A percentile compares a stretch with the other conserved stretches of the same genome.
phyloP scores from a whole-genome alignment of 2,797 vertebrate species.

The Pangasius macronema region DNA sequence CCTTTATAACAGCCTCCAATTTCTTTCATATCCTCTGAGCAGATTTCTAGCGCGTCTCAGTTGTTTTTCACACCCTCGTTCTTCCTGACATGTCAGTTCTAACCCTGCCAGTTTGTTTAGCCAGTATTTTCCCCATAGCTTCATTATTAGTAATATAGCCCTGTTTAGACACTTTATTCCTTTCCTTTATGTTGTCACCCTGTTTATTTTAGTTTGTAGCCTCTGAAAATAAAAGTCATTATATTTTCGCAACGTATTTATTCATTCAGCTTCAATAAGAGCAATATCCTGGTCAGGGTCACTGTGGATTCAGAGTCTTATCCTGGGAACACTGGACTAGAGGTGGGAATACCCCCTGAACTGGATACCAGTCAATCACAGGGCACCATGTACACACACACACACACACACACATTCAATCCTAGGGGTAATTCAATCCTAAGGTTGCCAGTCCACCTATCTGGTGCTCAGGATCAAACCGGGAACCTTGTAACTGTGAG shows the following conservation, averaged over 20 bases:
- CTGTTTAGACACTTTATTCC: not conserved
- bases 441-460: not conserved
- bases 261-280: not conserved
- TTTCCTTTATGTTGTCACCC: not conserved
- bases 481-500: not conserved
- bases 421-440: not conserved
- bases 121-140: not conserved
- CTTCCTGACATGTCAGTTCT: not conserved
- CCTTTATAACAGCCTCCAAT: no score
- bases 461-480: not conserved
- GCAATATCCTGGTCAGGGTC: not conserved
- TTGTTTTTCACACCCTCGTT: conserved; percentile 15
- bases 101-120: conserved; percentile 1
- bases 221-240: not conserved
- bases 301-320: no score
- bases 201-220: not conserved
- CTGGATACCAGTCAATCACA: not conserved
- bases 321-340: not conserved
- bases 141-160: not conserved
- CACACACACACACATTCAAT: not conserved
- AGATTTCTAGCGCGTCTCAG: not conserved
- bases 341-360: not conserved
- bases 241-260: not conserved
- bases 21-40: conserved; percentile 1
- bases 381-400: not conserved